Conservation (phyloP, 2,113 vertebrate genomes). For the Apteryx owenii region DNA sequence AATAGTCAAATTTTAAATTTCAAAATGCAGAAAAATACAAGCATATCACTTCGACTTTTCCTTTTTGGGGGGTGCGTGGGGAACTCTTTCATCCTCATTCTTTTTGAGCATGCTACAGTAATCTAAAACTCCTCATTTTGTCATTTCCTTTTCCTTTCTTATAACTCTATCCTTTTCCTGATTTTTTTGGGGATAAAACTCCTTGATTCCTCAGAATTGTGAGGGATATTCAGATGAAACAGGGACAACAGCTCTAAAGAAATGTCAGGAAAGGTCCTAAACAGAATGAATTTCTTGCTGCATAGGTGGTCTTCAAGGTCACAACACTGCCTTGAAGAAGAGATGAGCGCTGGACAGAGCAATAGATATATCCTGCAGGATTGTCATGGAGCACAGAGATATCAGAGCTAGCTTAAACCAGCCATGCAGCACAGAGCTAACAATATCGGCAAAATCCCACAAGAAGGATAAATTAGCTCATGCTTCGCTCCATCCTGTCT, state of each 20-base stretch:
- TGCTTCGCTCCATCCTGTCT: neutral
- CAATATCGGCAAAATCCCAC: constrained; percentile 39
- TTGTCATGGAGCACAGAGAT: neutral
- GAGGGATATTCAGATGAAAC: neutral
- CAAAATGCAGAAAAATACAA: neutral
- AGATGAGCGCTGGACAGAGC: neutral
- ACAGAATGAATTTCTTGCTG: neutral
- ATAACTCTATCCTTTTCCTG: neutral
- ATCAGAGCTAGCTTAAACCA: neutral
- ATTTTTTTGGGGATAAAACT: neutral
- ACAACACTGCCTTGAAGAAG: neutral
- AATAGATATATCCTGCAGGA: neutral
- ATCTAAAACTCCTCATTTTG: neutral
- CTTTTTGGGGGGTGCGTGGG: neutral
- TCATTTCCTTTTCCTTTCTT: neutral
- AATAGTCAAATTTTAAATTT: neutral
- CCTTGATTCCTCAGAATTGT: neutral
- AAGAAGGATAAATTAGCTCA: constrained; percentile 41
- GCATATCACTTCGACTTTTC: neutral
- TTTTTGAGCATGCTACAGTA: neutral
- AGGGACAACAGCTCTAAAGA: neutral
- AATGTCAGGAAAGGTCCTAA: neutral
- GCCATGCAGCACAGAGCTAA: constrained; percentile 30
- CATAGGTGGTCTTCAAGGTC: neutral
- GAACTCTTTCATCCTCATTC: neutral